These are phyloP conservation scores for Amblyraja radiata DNA, from an alignment of 2,797 vertebrate species.

Conservation along the genomic window DNA sequence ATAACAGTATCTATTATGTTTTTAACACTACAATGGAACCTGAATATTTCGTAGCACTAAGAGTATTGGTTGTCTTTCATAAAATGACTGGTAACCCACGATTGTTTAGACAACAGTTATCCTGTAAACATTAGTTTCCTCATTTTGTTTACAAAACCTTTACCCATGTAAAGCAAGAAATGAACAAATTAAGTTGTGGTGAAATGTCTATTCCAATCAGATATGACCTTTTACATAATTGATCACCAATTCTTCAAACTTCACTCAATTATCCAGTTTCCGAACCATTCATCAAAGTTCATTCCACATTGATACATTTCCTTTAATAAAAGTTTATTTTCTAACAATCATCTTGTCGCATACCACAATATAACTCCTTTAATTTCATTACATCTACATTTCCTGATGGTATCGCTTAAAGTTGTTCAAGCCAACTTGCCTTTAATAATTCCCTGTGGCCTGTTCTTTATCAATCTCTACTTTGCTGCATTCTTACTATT, in stretches of 20 bases:
- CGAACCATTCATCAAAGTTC: not conserved
- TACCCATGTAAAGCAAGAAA: not conserved
- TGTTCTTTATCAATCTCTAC: not conserved
- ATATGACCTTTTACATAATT: not conserved
- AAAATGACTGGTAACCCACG: no score
- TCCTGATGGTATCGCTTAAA: not conserved
- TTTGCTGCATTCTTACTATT: not conserved
- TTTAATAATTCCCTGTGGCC: not conserved
- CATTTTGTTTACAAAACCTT: not conserved
- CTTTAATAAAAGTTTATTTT: not conserved
- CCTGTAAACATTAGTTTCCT: not conserved
- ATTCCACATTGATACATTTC: not conserved
- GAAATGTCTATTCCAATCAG: not conserved
- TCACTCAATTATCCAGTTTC: not conserved
- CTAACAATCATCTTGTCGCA: not conserved
- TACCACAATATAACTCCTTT: not conserved
- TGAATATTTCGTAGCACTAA: not conserved
- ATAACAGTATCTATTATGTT: not conserved
- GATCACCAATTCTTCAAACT: not conserved
- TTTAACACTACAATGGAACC: slow-evolving; percentile 18
- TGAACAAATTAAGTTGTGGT: not conserved
- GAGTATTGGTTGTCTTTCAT: not conserved
- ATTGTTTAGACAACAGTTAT: not conserved
- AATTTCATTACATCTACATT: not conserved
- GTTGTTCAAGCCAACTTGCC: not conserved